Conservation (phyloP, 2,113 vertebrate species). For the Lutjanus erythropterus region DNA sequence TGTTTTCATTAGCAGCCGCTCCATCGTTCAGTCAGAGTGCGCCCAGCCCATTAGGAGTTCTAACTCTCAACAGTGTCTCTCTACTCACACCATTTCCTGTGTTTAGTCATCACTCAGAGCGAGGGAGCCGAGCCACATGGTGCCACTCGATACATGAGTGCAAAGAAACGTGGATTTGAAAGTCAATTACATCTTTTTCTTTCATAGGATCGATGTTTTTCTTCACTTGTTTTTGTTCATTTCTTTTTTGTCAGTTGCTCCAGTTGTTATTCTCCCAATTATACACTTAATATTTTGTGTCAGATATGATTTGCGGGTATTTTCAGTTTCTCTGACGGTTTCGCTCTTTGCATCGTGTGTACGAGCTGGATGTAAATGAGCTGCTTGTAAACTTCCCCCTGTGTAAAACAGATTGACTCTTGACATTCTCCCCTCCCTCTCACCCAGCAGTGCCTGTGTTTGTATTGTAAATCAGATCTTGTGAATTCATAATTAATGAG, state of each 20-base stretch:
- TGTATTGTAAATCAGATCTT: conserved; percentile 36
- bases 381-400: conserved; percentile 7
- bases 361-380: conserved; percentile 27
- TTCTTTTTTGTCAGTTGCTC: neutral
- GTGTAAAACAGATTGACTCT: conserved; percentile 43
- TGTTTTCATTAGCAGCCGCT: conserved; percentile 58
- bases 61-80: conserved; percentile 25
- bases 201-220: conserved; percentile 7
- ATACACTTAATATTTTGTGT: conserved; percentile 1
- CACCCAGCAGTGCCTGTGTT: conserved; percentile 18
- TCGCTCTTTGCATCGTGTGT: neutral
- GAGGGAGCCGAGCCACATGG: neutral
- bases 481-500: conserved; percentile 51
- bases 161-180: conserved; percentile 2
- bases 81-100: conserved; percentile 28
- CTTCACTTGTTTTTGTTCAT: neutral
- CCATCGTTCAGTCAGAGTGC: conserved; percentile 21
- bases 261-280: conserved; percentile 9
- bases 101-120: conserved; percentile 21
- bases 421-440: conserved; percentile 35
- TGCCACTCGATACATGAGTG: neutral
- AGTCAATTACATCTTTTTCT: conserved; percentile 5
- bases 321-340: neutral
- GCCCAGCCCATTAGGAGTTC: conserved; percentile 19
- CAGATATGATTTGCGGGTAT: conserved; percentile 17